phyloP scores from a whole-genome alignment of 1,140 invertebrate species.

The Ectropis grisescens region DNA sequence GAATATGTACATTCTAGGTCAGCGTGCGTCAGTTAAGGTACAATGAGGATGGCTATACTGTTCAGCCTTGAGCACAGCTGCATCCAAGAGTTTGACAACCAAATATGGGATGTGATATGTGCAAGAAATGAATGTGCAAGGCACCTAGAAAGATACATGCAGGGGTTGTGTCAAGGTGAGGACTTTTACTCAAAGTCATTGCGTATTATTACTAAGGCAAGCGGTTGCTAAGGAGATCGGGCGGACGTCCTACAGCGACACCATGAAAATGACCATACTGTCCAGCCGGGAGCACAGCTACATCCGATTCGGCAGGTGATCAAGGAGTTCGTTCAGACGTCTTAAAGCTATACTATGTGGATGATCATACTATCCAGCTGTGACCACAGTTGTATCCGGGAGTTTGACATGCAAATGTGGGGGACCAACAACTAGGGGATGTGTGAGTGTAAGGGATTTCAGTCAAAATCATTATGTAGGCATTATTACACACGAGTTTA shows the following conservation, averaged over 20 bases:
- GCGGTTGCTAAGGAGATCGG: conserved; percentile 83
- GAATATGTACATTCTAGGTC: too few species aligned
- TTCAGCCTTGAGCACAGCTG: conserved; percentile 84
- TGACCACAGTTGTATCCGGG: conserved; percentile 83
- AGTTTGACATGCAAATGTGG: conserved; percentile 42
- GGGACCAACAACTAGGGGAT: conserved; percentile 75
- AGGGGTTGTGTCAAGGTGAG: conserved; percentile 63
- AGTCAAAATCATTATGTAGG: too few species aligned
- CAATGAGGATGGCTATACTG: conserved; percentile 79
- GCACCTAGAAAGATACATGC: conserved; percentile 81
- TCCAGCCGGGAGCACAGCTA: conserved; percentile 84
- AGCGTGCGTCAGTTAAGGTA: too few species aligned
- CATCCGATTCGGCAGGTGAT: conserved; percentile 83
- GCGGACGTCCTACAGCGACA: conserved; percentile 73
- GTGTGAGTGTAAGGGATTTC: conserved; percentile 40
- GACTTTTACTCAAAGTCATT: too few species aligned
- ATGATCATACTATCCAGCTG: conserved; percentile 85
- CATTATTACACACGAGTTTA: too few species aligned
- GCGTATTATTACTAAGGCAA: conserved; percentile 88
- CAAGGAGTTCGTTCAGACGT: conserved; percentile 78
- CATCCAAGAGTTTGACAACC: conserved; percentile 71
- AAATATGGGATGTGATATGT: too few species aligned
- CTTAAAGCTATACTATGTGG: conserved; percentile 69
- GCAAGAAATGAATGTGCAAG: too few species aligned
- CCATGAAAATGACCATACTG: conserved; percentile 79